These are phyloP conservation scores for Paramormyrops kingsleyae DNA, from an alignment of 2,113 vertebrate species.

Conservation along the genomic window DNA sequence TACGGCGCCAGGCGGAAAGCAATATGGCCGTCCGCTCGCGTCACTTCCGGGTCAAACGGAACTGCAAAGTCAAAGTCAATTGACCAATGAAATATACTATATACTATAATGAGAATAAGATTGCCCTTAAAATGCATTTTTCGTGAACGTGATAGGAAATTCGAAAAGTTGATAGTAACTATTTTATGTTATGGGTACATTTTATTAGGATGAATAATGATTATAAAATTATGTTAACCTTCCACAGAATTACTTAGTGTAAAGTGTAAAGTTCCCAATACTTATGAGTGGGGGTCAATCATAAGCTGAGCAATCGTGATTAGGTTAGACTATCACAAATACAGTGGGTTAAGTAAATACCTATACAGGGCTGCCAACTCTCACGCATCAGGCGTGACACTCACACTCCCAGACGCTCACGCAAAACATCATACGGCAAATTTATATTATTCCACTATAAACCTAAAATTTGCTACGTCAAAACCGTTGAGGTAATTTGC, in stretches of 20 bases:
- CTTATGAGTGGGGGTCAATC: background rate
- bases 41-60: background rate
- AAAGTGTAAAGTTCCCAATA: background rate
- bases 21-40: background rate
- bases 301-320: background rate
- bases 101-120: background rate
- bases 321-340: background rate
- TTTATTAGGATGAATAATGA: background rate
- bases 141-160: background rate
- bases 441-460: too few relatives aligned
- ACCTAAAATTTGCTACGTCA: too few relatives aligned
- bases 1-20: too few relatives aligned
- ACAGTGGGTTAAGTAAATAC: background rate
- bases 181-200: background rate
- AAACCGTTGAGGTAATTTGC: too few relatives aligned
- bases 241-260: background rate
- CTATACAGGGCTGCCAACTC: background rate
- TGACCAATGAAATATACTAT: background rate
- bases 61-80: background rate
- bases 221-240: background rate
- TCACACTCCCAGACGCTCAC: too few relatives aligned
- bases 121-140: background rate
- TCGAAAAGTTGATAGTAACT: background rate
- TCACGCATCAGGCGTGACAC: too few relatives aligned
- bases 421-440: too few relatives aligned